A percentile compares a stretch with the other conserved stretches of the same genome.
Conservation (phyloP, 2,888 invertebrate genomes). For the Campoletis raptor region DNA sequence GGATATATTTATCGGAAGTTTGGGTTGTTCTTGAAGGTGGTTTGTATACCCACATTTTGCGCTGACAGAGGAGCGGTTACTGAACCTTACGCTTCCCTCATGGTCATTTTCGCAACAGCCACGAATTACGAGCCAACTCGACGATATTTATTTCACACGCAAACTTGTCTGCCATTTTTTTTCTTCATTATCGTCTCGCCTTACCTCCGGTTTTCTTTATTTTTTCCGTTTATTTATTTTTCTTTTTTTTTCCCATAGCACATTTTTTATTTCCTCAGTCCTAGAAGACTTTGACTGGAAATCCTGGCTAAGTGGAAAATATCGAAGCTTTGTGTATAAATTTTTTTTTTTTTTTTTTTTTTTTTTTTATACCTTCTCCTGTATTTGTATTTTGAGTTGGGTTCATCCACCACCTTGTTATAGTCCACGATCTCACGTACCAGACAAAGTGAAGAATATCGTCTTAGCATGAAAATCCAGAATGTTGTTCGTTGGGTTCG, state of each 20-base stretch:
- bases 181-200: conserved; percentile 29
- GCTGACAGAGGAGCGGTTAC: conserved; percentile 48
- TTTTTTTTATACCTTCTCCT: conserved; percentile 15
- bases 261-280: background rate
- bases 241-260: background rate
- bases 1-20: conserved; percentile 7
- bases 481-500: background rate
- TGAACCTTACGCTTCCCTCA: conserved; percentile 24
- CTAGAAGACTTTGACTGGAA: background rate
- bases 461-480: conserved; percentile 27
- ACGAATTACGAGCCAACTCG: conserved; percentile 47
- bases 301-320: conserved; percentile 27
- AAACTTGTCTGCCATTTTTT: conserved; percentile 20
- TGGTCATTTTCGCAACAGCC: conserved; percentile 37
- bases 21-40: conserved; percentile 7
- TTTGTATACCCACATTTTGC: conserved; percentile 23
- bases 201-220: conserved; percentile 3
- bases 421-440: background rate
- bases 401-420: background rate
- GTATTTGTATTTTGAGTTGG: background rate
- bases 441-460: conserved; percentile 12
- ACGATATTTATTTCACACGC: conserved; percentile 58
- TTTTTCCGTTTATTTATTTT: conserved; percentile 15
- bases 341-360: conserved; percentile 27
- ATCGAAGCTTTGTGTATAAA: conserved; percentile 5